Conservation (phyloP, 2,888 invertebrate species). For the Notodonta ziczac region DNA sequence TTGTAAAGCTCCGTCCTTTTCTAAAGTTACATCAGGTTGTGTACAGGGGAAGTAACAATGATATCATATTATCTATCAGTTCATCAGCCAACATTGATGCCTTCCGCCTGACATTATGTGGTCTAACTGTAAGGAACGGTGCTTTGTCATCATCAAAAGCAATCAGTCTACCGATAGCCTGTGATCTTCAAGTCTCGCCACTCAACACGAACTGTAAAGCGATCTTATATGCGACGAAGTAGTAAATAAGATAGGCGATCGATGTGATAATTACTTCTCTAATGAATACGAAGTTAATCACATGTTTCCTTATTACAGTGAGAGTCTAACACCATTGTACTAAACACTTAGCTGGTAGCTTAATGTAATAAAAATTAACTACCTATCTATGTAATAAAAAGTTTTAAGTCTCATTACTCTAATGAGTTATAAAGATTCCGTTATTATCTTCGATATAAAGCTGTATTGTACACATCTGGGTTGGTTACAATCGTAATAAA, state of each 20-base stretch:
- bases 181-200: too few species aligned
- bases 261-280: not conserved
- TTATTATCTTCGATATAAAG: conserved; percentile 27
- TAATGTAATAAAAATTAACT: conserved; percentile 34
- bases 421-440: conserved; percentile 36
- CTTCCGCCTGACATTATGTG: too few species aligned
- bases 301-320: conserved; percentile 7
- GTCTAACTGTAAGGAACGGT: too few species aligned
- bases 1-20: too few species aligned
- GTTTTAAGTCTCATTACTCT: conserved; percentile 28
- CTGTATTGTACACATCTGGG: conserved; percentile 20
- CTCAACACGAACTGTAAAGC: too few species aligned
- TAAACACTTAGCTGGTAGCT: conserved; percentile 15
- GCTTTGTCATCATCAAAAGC: too few species aligned
- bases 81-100: too few species aligned
- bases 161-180: too few species aligned
- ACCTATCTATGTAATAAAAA: conserved; percentile 35
- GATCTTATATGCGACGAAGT: too few species aligned
- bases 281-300: not conserved
- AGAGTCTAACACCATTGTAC: conserved; percentile 14
- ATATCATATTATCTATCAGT: too few species aligned
- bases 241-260: not conserved
- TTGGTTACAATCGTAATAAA: conserved; percentile 26
- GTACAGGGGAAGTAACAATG: too few species aligned
- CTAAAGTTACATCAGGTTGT: too few species aligned